Evolutionary conservation across 1,140 invertebrate genomes (phyloP).

Genomic region (fruit fly (Drosophila melanogaster)): Release_6_plus_ISO1_MT NT_033779.5:14428501-14429000

Average conservation of each 20-base stretch:
- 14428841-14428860: constrained; percentile 38
- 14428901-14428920: constrained; percentile 81
- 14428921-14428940: constrained; percentile 76
- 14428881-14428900: constrained; percentile 67
- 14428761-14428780: constrained; percentile 40
- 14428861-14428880: constrained; percentile 40
- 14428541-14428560: too few relatives aligned
- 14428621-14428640: not conserved
- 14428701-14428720: constrained; percentile 46
- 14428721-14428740: constrained; percentile 52
- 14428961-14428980: constrained; percentile 1
- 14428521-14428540: not conserved
- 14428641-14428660: constrained; percentile 27
- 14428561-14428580: not conserved
- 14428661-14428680: constrained; percentile 11
- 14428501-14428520: too few relatives aligned
- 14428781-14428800: constrained; percentile 54
- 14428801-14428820: constrained; percentile 21
- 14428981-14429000: not conserved
- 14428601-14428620: not conserved
- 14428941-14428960: constrained; percentile 58
- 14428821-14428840: constrained; percentile 62
- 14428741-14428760: constrained; percentile 17
- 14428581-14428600: not conserved
- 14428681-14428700: constrained; percentile 44